These are phyloP conservation scores for Chelmon rostratus DNA, from an alignment of 2,797 vertebrate species.

Conservation along the genomic window DNA sequence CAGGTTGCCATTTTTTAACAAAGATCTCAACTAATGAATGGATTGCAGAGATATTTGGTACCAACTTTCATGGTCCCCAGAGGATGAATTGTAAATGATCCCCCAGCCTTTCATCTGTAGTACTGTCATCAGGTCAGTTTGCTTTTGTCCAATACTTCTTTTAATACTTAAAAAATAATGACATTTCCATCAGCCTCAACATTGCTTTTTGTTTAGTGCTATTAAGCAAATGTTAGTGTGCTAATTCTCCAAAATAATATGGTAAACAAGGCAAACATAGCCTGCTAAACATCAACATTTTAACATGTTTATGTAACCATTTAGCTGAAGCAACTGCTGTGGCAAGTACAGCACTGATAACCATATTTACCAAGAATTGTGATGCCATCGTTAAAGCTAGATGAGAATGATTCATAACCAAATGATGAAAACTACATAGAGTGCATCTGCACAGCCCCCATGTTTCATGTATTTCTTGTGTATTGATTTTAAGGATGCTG, in stretches of 20 bases:
- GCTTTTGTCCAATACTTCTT: too few relatives aligned
- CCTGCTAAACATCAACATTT: background rate
- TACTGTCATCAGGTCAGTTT: too few relatives aligned
- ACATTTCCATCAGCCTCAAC: background rate
- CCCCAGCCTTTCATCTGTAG: too few relatives aligned
- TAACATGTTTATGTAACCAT: background rate
- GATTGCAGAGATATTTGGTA: background rate
- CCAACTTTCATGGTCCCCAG: background rate
- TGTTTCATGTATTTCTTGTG: background rate
- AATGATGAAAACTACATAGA: background rate
- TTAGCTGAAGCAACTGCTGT: background rate
- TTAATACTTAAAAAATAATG: too few relatives aligned
- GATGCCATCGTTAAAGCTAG: background rate
- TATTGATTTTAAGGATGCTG: background rate
- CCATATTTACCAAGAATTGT: background rate
- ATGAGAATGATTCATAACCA: background rate
- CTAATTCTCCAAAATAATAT: background rate
- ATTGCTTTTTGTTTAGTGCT: background rate
- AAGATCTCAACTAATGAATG: background rate
- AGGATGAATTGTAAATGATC: background rate
- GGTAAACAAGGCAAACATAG: too few relatives aligned
- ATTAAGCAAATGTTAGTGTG: background rate
- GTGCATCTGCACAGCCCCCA: background rate
- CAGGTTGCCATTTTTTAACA: background rate
- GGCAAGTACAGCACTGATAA: background rate